Evolutionary conservation across 2,797 vertebrate genomes (phyloP).

Genomic region (Oreochromis mossambicus): DNA sequence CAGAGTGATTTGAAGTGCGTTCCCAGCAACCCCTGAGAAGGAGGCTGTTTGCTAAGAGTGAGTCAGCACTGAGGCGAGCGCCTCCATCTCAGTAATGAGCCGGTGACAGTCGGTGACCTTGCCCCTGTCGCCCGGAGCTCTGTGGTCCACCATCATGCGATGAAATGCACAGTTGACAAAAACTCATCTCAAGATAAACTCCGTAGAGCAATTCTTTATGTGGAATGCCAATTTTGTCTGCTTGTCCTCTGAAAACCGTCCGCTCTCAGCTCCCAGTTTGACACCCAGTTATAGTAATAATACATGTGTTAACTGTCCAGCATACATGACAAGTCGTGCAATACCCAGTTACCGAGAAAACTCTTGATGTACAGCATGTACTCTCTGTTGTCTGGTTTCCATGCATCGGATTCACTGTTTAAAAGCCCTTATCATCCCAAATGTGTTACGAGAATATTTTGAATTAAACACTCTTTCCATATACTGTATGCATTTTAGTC

Average conservation of each 20-base stretch:
- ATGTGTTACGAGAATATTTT: slow-evolving; percentile 69
- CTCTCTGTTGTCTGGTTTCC: slow-evolving; percentile 52
- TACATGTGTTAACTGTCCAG: slow-evolving; percentile 30
- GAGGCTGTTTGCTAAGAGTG: slow-evolving; percentile 25
- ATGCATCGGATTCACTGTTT: slow-evolving; percentile 40
- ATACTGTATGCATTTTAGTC: background rate
- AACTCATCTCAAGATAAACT: slow-evolving; percentile 3
- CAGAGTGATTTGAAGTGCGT: slow-evolving; percentile 13
- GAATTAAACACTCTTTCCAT: slow-evolving; percentile 72
- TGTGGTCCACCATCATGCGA: slow-evolving; percentile 7
- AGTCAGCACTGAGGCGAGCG: slow-evolving; percentile 49
- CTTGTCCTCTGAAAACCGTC: slow-evolving; percentile 12
- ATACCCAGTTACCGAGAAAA: slow-evolving; percentile 44
- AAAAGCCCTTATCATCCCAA: slow-evolving; percentile 43
- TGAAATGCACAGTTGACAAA: slow-evolving; percentile 18
- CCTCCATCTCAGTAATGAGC: slow-evolving; percentile 40
- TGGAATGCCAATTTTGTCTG: slow-evolving; percentile 20
- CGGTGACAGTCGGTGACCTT: slow-evolving; percentile 37
- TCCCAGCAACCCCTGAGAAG: slow-evolving; percentile 24
- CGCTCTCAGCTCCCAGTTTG: background rate
- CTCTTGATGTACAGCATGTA: slow-evolving; percentile 62
- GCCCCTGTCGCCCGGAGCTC: slow-evolving; percentile 4
- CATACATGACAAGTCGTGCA: slow-evolving; percentile 47
- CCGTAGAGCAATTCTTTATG: slow-evolving; percentile 1
- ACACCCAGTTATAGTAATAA: slow-evolving; percentile 36